Conservation (phyloP, 2,888 invertebrate genomes). For the Cephus runcator region DNA sequence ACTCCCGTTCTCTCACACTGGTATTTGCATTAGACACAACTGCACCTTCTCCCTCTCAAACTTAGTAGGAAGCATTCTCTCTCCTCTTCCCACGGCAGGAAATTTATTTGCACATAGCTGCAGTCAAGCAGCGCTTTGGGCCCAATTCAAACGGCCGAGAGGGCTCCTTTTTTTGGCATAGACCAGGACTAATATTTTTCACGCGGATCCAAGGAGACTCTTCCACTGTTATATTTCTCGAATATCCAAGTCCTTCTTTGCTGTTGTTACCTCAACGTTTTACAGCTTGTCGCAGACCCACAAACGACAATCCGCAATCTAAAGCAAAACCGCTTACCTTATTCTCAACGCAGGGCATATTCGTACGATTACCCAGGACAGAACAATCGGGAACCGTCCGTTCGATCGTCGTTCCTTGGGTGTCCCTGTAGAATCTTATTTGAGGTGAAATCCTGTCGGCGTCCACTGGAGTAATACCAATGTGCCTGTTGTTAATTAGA, state of each 20-base stretch:
- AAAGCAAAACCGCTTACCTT: constrained; percentile 44
- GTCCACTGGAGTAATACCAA: constrained; percentile 72
- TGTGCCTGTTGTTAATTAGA: constrained; percentile 80
- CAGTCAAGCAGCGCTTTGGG: not conserved
- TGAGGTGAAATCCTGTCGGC: constrained; percentile 63
- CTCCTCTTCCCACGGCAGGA: constrained; percentile 19
- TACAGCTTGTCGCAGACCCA: not conserved
- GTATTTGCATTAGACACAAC: not conserved
- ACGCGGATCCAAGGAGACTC: not conserved
- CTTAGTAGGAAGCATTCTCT: not conserved
- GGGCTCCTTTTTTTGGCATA: not conserved
- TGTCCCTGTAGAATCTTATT: constrained; percentile 71
- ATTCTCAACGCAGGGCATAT: constrained; percentile 54
- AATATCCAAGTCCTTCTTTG: not conserved
- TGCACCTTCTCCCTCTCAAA: not conserved
- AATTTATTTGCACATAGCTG: constrained; percentile 35
- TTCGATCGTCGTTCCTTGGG: constrained; percentile 69
- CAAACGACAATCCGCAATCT: not conserved
- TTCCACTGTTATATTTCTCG: not conserved
- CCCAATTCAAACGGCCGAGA: not conserved
- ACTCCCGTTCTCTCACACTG: not conserved
- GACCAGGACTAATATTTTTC: not conserved
- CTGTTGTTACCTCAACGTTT: not conserved
- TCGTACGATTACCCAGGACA: constrained; percentile 61
- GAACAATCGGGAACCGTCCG: constrained; percentile 63